Conservation (phyloP, 2,113 vertebrate species). For the Istiophorus platypterus region DNA sequence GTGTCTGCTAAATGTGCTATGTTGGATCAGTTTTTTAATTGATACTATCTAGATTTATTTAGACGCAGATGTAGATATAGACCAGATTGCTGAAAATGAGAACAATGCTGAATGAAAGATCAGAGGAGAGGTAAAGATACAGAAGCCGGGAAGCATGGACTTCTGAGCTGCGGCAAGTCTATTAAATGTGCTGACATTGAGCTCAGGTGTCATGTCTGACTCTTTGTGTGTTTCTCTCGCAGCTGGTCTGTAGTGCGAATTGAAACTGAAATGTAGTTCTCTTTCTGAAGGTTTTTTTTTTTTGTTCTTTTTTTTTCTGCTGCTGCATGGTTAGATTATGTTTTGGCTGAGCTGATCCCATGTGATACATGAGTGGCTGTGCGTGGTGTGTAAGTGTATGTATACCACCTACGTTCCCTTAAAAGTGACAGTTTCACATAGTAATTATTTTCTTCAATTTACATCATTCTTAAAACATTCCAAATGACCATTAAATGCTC, state of each 20-base stretch:
- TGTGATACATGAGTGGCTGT: conserved; percentile 3
- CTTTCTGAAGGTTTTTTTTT: conserved; percentile 9
- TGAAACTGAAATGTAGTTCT: conserved; percentile 56
- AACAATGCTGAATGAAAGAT: not conserved
- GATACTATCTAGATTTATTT: not conserved
- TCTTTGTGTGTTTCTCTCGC: conserved; percentile 20
- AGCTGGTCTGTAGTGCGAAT: conserved; percentile 32
- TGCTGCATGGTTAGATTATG: conserved; percentile 23
- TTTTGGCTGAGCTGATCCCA: conserved; percentile 14
- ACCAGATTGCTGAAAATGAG: conserved; percentile 4
- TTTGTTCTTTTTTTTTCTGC: conserved; percentile 16
- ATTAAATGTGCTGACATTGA: conserved; percentile 59
- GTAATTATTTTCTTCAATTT: conserved; percentile 34
- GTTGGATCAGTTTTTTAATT: not conserved
- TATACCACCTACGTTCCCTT: conserved; percentile 20
- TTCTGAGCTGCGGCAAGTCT: conserved; percentile 50
- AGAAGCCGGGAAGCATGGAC: conserved; percentile 21
- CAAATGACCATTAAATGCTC: not conserved
- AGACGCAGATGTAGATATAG: not conserved
- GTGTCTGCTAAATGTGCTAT: not conserved
- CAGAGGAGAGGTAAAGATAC: conserved; percentile 51
- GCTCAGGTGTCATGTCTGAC: conserved; percentile 41
- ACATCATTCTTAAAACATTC: conserved; percentile 31
- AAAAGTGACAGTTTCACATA: conserved; percentile 34
- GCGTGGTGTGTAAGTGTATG: not conserved